Base-by-base conservation (phyloP, 2,113 vertebrate species). In the Tor tambroides region DNA sequence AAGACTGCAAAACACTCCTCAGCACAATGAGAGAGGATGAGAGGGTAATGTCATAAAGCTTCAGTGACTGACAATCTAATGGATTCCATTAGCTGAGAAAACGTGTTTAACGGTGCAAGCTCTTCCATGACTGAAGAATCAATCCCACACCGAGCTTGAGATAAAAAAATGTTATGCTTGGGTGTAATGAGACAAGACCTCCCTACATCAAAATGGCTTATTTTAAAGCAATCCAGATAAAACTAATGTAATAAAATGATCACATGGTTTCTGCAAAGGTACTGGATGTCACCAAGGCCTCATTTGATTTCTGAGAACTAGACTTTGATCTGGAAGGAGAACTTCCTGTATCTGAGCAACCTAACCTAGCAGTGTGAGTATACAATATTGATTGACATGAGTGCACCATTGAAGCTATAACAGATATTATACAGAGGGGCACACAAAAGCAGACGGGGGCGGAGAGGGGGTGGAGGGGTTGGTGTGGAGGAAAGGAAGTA, bases 401-500 rank as follows among this genome's bases (percentile, higher is more conserved):
- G 65, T 23, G 17, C 41, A 83, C 19, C 21, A 43, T 5, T 19
- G 23, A 41, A 63, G 54, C 46, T 49, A n/a, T 54, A n/a, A 23
- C 65, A 35, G 43, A 51, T 63, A 65, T 49, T 43, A 49, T 32
- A 63, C 35, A 35, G n/a, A 81, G 35, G 1, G 28, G 12, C 38
- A 9, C 79, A 63, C 79, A 63, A 28, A 65, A 65, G 35, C 59
- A 65, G 41, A 63, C 69, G 84, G 76, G 49, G 9, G 35, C 5
- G 38, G 46, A 65, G 72, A 35, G 71, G 77, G n/a, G 46, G n/a
- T n/a, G n/a, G n/a, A n/a, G n/a, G n/a, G n/a, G n/a, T n/a, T n/a
- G n/a, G n/a, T n/a, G n/a, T n/a, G 74, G 35, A 35, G 35, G 65
- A 89, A 87, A 88, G 87, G 80, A 84, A 82, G 88, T 83, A 23